Conservation (phyloP, 2,797 vertebrate species). For the Mus caroli region DNA sequence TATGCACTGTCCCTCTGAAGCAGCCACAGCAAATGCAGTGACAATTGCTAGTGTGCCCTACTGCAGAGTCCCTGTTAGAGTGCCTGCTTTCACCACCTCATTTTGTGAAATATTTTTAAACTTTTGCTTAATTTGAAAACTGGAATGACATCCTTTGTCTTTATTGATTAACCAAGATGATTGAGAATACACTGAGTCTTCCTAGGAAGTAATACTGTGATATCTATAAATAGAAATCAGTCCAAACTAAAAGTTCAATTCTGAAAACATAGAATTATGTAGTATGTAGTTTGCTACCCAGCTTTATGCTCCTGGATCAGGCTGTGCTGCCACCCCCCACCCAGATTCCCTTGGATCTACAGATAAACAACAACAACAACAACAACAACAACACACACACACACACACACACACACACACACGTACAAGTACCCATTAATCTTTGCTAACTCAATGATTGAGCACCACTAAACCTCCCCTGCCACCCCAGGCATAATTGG, state of each 20-base stretch:
- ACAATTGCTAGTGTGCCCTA: too few species aligned
- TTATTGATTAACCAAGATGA: background rate
- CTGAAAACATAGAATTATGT: background rate
- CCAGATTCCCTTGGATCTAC: too few species aligned
- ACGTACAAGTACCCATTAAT: too few species aligned
- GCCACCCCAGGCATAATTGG: too few species aligned
- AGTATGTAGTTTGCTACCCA: too few species aligned
- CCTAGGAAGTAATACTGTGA: background rate
- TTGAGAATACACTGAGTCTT: background rate
- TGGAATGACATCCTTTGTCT: background rate
- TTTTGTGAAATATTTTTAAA: background rate
- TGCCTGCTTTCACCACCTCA: background rate
- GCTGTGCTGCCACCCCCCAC: too few species aligned
- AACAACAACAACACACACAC: too few species aligned
- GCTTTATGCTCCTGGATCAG: too few species aligned
- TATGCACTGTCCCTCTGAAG: background rate
- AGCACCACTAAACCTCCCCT: too few species aligned
- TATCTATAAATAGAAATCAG: background rate
- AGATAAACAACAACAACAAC: too few species aligned
- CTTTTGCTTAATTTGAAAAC: background rate
- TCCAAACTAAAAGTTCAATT: background rate
- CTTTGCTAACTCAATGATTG: too few species aligned
- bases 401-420: too few species aligned
- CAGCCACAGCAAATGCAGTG: rapidly evolving
- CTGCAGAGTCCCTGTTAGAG: rapidly evolving